phyloP scores from a whole-genome alignment of 2,797 vertebrate genomes.

The Anolis apletophallus region DNA sequence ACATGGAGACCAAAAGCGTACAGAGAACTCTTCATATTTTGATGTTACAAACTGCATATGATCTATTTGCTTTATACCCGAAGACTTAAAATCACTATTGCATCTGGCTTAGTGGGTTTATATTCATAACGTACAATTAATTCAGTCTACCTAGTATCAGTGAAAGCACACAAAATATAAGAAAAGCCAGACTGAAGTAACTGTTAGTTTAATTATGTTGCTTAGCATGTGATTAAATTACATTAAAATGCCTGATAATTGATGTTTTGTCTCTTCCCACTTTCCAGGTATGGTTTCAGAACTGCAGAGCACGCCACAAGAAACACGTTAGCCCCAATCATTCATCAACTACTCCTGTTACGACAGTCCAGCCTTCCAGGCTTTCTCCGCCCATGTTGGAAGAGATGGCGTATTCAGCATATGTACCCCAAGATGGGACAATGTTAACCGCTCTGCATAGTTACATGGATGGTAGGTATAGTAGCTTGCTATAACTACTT shows the following conservation, averaged over 20 bases:
- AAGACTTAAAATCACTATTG: too few species aligned
- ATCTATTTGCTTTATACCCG: too few species aligned
- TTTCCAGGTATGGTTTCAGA: slow-evolving; percentile 97
- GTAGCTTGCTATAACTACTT: neutral
- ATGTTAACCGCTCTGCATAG: slow-evolving; percentile 92
- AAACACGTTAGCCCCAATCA: slow-evolving; percentile 94
- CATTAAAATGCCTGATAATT: slow-evolving; percentile 3
- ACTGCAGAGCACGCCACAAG: slow-evolving; percentile 96
- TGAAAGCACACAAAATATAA: neutral
- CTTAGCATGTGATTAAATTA: neutral
- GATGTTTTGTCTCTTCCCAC: slow-evolving; percentile 3
- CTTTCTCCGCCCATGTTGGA: slow-evolving; percentile 89
- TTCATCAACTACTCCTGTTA: slow-evolving; percentile 82
- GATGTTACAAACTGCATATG: neutral
- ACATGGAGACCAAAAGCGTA: neutral
- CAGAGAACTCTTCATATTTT: neutral
- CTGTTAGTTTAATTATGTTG: slow-evolving; percentile 1
- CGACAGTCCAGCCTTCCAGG: slow-evolving; percentile 84
- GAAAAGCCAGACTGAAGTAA: neutral
- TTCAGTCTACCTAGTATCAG: neutral
- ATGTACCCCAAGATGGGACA: slow-evolving; percentile 88
- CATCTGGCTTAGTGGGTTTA: neutral
- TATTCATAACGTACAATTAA: neutral
- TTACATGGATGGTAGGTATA: slow-evolving; percentile 91
- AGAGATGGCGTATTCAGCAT: slow-evolving; percentile 90